Conservation (phyloP, 1,140 invertebrate genomes). For the Panagrolaimus sp. region DNA sequence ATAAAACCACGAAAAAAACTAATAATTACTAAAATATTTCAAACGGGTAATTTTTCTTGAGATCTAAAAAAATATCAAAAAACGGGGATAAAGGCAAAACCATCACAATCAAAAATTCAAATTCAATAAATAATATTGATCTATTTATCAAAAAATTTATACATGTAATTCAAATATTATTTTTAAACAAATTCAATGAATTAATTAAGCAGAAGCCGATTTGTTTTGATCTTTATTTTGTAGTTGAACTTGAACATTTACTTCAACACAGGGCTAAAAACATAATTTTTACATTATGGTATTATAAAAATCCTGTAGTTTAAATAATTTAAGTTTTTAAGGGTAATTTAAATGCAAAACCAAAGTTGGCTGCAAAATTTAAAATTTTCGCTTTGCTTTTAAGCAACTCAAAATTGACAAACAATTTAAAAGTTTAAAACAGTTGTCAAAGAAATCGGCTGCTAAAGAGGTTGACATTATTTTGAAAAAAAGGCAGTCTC, state of each 20-base stretch:
- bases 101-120: conserved; percentile 8
- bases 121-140: background rate
- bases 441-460: too few relatives aligned
- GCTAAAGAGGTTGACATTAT: too few relatives aligned
- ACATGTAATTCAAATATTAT: background rate
- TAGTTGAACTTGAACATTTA: conserved; percentile 5
- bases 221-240: conserved; percentile 10
- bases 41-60: conserved; percentile 27
- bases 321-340: too few relatives aligned
- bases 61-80: conserved; percentile 4
- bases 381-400: too few relatives aligned
- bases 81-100: background rate
- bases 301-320: too few relatives aligned
- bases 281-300: too few relatives aligned
- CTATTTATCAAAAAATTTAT: background rate
- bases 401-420: too few relatives aligned
- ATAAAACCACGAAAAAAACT: conserved; percentile 9
- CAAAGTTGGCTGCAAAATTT: too few relatives aligned
- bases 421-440: too few relatives aligned
- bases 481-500: too few relatives aligned
- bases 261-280: background rate
- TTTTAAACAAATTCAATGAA: background rate
- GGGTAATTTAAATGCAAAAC: too few relatives aligned
- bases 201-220: background rate
- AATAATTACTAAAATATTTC: background rate